Evolutionary conservation across 2,888 invertebrate genomes (phyloP).

Genomic region (Onchidella celtica): DNA sequence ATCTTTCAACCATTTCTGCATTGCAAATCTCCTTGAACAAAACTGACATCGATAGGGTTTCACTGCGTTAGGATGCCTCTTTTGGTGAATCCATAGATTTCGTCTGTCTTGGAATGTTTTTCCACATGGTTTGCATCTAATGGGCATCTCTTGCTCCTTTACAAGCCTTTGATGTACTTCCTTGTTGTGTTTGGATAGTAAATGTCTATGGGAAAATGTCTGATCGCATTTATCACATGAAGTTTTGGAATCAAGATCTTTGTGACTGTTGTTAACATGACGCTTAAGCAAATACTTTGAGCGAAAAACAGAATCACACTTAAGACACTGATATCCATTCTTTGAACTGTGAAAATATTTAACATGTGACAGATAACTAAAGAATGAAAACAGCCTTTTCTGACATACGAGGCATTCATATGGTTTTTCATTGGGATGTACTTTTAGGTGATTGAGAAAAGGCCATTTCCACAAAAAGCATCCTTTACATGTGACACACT

Average conservation of each 20-base stretch:
- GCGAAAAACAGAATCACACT: not conserved
- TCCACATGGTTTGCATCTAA: constrained; percentile 5
- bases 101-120: constrained; percentile 22
- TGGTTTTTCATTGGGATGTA: constrained; percentile 5
- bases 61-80: constrained; percentile 16
- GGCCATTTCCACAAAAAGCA: constrained; percentile 13
- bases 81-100: constrained; percentile 28
- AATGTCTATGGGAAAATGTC: not conserved
- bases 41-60: constrained; percentile 24
- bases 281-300: not conserved
- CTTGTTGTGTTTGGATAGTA: not conserved
- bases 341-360: not conserved
- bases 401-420: not conserved
- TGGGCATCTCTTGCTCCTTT: not conserved
- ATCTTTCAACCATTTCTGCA: constrained; percentile 20
- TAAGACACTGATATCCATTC: not conserved
- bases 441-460: constrained; percentile 9
- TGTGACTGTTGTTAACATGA: not conserved
- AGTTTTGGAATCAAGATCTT: not conserved
- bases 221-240: not conserved
- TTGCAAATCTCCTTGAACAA: constrained; percentile 8
- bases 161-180: not conserved
- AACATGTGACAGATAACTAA: not conserved
- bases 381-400: not conserved
- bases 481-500: constrained; percentile 6